Conservation (phyloP, 53 echinoderm and acorn worm genomes). For the Echinometra lucunter region DNA sequence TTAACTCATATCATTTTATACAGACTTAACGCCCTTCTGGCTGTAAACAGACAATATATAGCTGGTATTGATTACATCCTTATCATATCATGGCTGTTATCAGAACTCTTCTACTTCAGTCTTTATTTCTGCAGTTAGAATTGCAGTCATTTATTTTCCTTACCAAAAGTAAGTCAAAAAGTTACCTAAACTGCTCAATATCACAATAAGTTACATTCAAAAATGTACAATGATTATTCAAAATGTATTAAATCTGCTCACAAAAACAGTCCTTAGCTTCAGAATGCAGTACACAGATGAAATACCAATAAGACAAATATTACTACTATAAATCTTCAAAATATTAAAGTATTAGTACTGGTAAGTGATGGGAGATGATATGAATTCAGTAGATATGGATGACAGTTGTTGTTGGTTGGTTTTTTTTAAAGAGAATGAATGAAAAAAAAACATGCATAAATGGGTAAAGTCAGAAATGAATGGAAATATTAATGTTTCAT, state of each 20-base stretch:
- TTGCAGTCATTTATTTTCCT: neutral
- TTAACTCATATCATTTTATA: no score
- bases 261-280: neutral
- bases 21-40: no score
- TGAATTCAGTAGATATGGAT: neutral
- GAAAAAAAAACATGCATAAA: neutral
- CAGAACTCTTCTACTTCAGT: neutral
- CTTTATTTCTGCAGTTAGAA: neutral
- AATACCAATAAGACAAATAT: neutral
- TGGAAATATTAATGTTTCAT: neutral
- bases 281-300: neutral
- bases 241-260: neutral
- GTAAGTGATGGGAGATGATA: neutral
- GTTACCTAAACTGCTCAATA: neutral
- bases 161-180: neutral
- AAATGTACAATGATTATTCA: neutral
- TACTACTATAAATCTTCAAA: neutral
- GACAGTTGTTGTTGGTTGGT: neutral
- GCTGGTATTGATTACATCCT: no score
- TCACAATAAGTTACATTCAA: neutral
- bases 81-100: neutral
- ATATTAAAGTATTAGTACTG: neutral
- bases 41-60: no score
- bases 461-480: neutral
- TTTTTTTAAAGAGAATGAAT: no score